Evolutionary conservation across 2,888 invertebrate genomes (phyloP).

Genomic region (Noctua fimbriata): DNA sequence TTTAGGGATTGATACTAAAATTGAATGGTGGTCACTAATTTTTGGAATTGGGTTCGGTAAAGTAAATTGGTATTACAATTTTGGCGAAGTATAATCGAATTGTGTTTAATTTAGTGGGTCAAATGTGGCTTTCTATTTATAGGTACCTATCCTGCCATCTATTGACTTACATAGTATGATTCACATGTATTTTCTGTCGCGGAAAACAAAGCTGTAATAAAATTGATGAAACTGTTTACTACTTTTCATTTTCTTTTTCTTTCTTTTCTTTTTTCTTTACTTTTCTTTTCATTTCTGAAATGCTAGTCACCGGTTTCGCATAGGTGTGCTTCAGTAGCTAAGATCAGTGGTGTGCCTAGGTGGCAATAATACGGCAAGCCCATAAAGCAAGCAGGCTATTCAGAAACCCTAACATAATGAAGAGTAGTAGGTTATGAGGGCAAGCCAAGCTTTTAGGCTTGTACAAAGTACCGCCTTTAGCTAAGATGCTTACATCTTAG

Average conservation of each 20-base stretch:
- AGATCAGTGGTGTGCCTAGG: too few relatives aligned
- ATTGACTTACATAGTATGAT: background rate
- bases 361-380: too few relatives aligned
- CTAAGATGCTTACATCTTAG: background rate
- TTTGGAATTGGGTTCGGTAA: constrained; percentile 37
- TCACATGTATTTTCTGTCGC: background rate
- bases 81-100: constrained; percentile 1
- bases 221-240: background rate
- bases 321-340: background rate
- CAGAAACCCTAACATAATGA: too few relatives aligned
- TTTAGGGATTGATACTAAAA: constrained; percentile 40
- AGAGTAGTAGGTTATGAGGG: too few relatives aligned
- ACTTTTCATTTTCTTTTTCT: background rate
- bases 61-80: constrained; percentile 26
- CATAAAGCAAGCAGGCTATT: too few relatives aligned
- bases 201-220: background rate
- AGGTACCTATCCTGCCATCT: background rate
- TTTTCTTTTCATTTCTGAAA: background rate
- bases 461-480: too few relatives aligned
- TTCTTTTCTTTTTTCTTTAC: too few relatives aligned
- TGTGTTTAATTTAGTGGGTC: constrained; percentile 1
- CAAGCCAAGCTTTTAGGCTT: too few relatives aligned
- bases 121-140: background rate
- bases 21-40: constrained; percentile 31
- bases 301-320: background rate